Evolutionary conservation across 2,888 invertebrate genomes (phyloP), one percentile per base, ranked within the genome.

Genomic region (Biston stratarius): DNA sequence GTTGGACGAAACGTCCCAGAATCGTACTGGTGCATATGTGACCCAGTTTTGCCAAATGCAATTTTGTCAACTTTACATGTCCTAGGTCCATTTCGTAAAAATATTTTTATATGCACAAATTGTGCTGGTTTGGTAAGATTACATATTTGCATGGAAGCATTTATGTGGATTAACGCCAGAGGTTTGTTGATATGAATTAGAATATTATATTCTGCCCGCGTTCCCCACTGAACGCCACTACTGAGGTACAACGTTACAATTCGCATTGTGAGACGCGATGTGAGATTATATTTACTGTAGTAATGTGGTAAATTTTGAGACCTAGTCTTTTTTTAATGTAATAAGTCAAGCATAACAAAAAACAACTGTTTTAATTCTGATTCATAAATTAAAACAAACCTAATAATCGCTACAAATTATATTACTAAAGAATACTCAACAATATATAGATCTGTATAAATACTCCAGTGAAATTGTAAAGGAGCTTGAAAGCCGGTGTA

Each of bases 401-500:
- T n/a, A n/a, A n/a, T n/a, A 24, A 24, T 24, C 24, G 24, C 24
- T 24, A 24, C 24, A 24, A 24, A 24, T n/a, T 24, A 24, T 2
- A 24, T 2, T 24, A 24, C 24, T 24, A 24, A 24, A 24, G 3
- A 1, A 24, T 24, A 24, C 24, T 24, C 24, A 24, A 3, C 24
- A 24, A 24, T 24, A 24, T 44, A 44, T 44, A n/a, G 44, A 9
- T 44, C 38, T 38, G 38, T 38, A 2, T 38, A 38, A 38, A 38
- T 38, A 38, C 38, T 38, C 38, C 38, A 38, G 59, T 61, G 14
- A 56, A 57, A 68, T 66, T 61, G 55, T 51, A 62, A 67, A 63
- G 51, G 44, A 61, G 51, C 34, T 49, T 49, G 10, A 61, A 57
- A 65, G 52, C 64, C 58, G 34, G 51, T 64, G 36, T 71, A 58